These are phyloP conservation scores for Porites evermanni DNA, from an alignment of 92 coral and sea anemone species.

Conservation along the genomic window DNA sequence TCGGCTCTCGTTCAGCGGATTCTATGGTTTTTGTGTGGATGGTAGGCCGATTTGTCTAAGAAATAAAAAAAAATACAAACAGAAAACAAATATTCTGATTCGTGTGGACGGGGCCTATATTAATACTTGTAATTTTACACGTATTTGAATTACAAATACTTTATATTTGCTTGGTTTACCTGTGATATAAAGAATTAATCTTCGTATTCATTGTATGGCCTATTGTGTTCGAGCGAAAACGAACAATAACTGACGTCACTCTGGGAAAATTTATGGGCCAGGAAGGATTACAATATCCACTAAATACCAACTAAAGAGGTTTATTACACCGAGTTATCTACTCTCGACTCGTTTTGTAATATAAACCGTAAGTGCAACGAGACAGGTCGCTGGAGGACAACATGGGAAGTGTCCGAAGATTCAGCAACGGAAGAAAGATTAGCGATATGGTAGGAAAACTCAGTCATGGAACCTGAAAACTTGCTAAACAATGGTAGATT, in stretches of 20 bases:
- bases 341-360: background rate
- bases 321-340: background rate
- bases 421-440: background rate
- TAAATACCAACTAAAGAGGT: slow-evolving; percentile 3
- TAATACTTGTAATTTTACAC: no score
- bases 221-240: slow-evolving; percentile 6
- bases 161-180: no score
- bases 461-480: no score
- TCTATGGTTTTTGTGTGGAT: no score
- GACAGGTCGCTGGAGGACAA: background rate
- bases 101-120: no score
- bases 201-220: background rate
- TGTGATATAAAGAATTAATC: background rate
- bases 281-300: slow-evolving; percentile 10
- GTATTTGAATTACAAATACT: no score
- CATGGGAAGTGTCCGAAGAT: slow-evolving; percentile 6
- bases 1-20: no score
- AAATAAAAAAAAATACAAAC: no score
- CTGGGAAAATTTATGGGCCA: slow-evolving; percentile 2
- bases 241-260: slow-evolving; percentile 16
- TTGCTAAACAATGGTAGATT: no score
- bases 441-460: slow-evolving; percentile 23
- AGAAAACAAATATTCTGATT: no score
- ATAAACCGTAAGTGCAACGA: background rate
- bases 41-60: no score